Conservation (phyloP, 1,140 invertebrate genomes). For the Bilobella aurantiaca region DNA sequence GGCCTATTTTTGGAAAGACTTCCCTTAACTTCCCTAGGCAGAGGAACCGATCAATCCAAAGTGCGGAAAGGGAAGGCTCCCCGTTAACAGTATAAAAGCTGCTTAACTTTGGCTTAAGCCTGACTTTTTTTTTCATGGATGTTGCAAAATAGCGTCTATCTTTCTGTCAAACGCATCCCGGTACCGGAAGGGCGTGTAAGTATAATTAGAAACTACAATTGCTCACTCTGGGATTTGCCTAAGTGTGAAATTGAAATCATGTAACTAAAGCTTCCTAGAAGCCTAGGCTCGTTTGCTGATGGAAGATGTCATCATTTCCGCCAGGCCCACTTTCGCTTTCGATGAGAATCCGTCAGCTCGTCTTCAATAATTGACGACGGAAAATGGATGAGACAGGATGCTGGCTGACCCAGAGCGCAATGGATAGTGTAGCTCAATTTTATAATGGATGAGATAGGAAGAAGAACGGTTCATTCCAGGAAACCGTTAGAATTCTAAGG, state of each 20-base stretch:
- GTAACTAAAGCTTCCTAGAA: neutral
- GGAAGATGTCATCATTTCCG: slow-evolving; percentile 4
- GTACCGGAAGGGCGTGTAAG: neutral
- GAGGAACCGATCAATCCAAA: too few species aligned
- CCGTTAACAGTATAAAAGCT: too few species aligned
- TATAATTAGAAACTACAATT: slow-evolving; percentile 2
- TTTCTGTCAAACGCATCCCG: too few species aligned
- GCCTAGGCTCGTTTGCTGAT: neutral
- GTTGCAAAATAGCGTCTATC: too few species aligned
- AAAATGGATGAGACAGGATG: neutral
- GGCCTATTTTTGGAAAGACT: neutral
- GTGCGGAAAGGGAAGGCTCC: too few species aligned
- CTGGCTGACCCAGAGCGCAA: neutral
- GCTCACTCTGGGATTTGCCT: neutral
- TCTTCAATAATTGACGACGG: neutral
- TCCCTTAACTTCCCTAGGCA: too few species aligned
- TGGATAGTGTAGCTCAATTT: too few species aligned
- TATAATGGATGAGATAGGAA: neutral
- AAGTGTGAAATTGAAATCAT: neutral
- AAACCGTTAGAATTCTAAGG: neutral
- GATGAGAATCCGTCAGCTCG: too few species aligned
- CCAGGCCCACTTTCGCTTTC: neutral
- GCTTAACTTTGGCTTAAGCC: too few species aligned
- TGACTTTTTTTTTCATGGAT: too few species aligned
- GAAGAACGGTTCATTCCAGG: neutral